Percentiles rank a stretch among this genome's conserved stretches.
Evolutionary conservation across 2,888 invertebrate species (phyloP).

Genomic region (Drosophila quinaria): DNA sequence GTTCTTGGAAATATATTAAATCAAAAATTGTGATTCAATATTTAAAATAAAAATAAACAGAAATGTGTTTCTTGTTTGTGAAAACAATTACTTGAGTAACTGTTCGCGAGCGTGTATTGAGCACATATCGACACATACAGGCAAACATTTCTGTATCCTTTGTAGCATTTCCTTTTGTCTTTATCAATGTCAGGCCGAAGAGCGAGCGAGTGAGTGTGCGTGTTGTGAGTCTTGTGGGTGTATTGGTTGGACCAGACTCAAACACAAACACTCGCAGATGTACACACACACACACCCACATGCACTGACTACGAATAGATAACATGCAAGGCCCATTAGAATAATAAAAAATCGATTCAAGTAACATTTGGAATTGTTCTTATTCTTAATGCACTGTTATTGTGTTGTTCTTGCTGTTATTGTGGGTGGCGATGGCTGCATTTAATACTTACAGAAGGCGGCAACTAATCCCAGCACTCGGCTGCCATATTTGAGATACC

Average conservation of each 20-base stretch:
- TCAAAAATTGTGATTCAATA: not conserved
- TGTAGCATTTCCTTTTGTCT: conserved; percentile 52
- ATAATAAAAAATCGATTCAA: conserved; percentile 82
- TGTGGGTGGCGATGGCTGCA: not conserved
- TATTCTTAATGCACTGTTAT: conserved; percentile 25
- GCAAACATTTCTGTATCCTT: conserved; percentile 75
- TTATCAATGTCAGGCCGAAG: conserved; percentile 75
- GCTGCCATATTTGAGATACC: conserved; percentile 95
- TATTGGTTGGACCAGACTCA: conserved; percentile 30
- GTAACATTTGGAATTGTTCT: conserved; percentile 42
- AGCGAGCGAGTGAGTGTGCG: conserved; percentile 56
- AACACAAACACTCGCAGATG: conserved; percentile 36
- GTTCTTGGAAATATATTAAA: not conserved
- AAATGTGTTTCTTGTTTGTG: not conserved
- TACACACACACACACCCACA: conserved; percentile 45
- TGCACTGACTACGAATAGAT: conserved; percentile 55
- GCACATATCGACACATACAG: conserved; percentile 24
- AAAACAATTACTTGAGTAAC: not conserved
- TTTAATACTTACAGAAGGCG: conserved; percentile 90
- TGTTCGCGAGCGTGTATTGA: conserved; percentile 11
- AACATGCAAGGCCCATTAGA: conserved; percentile 61
- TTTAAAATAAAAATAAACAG: not conserved
- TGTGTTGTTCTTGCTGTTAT: conserved; percentile 5
- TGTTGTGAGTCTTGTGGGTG: conserved; percentile 49
- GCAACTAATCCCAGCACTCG: conserved; percentile 93